Base-by-base conservation (phyloP, 1,140 invertebrate species). In the Cepaea nemoralis region DNA sequence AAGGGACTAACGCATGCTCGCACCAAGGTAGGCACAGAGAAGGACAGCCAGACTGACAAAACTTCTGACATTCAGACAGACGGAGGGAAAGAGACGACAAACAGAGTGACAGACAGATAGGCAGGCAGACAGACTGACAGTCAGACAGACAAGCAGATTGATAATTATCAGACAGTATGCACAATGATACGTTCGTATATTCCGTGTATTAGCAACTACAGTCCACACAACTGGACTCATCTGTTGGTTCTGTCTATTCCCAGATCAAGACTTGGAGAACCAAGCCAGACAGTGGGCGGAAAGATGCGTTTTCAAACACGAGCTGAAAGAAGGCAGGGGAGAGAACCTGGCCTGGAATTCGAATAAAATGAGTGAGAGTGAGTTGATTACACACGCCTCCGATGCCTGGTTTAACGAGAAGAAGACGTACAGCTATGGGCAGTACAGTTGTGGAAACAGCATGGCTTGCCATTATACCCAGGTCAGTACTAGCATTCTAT, bases 341-440 rank as follows among this genome's bases (percentile, higher is more conserved):
- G 77, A 78, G 39, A 78, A 78, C 39, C 59, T 78, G 55, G 77
- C 77, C 14, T 78, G 45, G 45, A 39, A 69, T 24, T 37, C 77
- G 16, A 37, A 40, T 12, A 27, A 66, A 24, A 19, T 14, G 14
- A n/a, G 24, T 27, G n/a, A 33, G n/a, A 24, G 14, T 24, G 37
- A 78, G 27, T 31, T 78, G 33, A 63, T 78, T 5, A 39, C 33
- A 0, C 14, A 12, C 5, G 14, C 63, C 10, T 19, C 48, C n/a
- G 55, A 67, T n/a, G 37, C 31, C 19, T 78, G 77, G 77, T 55
- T 48, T 78, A 59, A 66, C 50, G 77, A 78, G 77, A 78, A 67
- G 33, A 66, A 55, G 16, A 67, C 27, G 2, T 78, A 55, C 45
- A 78, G 37, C 6, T 78, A 78, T 33, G 77, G 77, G 27, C 45